Evolutionary conservation across 53 echinoderm and acorn worm genomes (phyloP).

Genomic region (Henricia sp.): DNA sequence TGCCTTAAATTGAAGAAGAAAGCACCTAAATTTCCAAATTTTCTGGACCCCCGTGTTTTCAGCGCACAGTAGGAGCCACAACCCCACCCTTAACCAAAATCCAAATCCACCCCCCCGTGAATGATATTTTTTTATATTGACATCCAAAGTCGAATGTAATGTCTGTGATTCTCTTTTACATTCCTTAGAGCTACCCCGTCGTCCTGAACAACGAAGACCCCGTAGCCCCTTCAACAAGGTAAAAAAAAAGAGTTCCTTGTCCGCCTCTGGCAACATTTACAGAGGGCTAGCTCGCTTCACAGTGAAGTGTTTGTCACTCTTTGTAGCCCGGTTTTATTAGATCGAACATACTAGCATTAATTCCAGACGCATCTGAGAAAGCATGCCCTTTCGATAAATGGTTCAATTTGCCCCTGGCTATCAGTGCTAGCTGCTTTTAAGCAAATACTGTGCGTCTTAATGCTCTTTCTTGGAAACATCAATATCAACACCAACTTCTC

Average conservation of each 20-base stretch:
- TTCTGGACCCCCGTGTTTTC: no score
- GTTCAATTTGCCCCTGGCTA: no score
- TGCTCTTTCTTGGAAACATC: no score
- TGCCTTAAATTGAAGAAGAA: no score
- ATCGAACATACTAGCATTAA: neutral
- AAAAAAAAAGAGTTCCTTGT: neutral
- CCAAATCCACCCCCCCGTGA: no score
- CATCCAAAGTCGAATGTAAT: no score
- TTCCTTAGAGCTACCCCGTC: slow-evolving; percentile 77
- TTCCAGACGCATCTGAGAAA: neutral
- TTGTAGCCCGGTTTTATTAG: neutral
- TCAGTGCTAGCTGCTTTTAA: neutral
- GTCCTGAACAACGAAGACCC: slow-evolving; percentile 74
- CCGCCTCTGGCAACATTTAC: neutral
- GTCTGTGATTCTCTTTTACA: neutral
- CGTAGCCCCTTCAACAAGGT: slow-evolving; percentile 92
- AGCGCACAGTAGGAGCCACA: no score
- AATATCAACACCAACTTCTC: no score
- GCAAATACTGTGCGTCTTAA: neutral
- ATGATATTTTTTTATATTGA: no score
- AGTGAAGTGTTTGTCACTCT: neutral
- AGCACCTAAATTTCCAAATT: no score
- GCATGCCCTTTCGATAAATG: no score
- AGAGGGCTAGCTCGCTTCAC: neutral
- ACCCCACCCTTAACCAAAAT: no score